Evolutionary conservation across 2,888 invertebrate genomes (phyloP).

Genomic region (Stenodema calcarata): DNA sequence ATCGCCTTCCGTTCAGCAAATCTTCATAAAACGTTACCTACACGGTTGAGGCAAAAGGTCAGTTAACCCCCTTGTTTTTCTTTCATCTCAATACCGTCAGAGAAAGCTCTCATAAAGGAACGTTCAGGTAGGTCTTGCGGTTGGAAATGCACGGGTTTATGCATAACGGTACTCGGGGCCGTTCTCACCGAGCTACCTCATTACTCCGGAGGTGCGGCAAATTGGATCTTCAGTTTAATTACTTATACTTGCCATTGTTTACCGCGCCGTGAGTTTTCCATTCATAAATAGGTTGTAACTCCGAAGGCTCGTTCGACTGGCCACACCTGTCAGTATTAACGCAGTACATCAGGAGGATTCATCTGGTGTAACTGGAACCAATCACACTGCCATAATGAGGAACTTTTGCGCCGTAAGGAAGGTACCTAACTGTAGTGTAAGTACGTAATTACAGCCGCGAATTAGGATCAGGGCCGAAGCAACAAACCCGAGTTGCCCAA

Average conservation of each 20-base stretch:
- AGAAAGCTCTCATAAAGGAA: background rate
- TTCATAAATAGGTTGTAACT: background rate
- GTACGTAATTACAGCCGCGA: too few relatives aligned
- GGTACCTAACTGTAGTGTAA: too few relatives aligned
- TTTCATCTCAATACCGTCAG: background rate
- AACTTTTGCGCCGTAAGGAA: too few relatives aligned
- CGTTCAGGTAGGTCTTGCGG: background rate
- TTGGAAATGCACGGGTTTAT: background rate
- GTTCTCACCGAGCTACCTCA: background rate
- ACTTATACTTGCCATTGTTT: background rate
- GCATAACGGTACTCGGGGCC: background rate
- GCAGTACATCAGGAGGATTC: too few relatives aligned
- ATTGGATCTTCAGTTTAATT: background rate
- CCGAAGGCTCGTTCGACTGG: too few relatives aligned
- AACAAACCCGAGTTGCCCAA: too few relatives aligned
- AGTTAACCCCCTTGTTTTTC: slow-evolving; percentile 2
- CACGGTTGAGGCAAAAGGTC: background rate
- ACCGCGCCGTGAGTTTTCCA: background rate
- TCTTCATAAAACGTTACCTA: slow-evolving; percentile 4
- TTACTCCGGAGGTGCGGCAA: background rate
- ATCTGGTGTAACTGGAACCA: too few relatives aligned
- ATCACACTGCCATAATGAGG: too few relatives aligned
- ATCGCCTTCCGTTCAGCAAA: slow-evolving; percentile 5
- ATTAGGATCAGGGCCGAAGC: too few relatives aligned
- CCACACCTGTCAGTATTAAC: too few relatives aligned